phyloP scores from a whole-genome alignment of 2,888 invertebrate genomes.

The Ophonus ardosiacus region DNA sequence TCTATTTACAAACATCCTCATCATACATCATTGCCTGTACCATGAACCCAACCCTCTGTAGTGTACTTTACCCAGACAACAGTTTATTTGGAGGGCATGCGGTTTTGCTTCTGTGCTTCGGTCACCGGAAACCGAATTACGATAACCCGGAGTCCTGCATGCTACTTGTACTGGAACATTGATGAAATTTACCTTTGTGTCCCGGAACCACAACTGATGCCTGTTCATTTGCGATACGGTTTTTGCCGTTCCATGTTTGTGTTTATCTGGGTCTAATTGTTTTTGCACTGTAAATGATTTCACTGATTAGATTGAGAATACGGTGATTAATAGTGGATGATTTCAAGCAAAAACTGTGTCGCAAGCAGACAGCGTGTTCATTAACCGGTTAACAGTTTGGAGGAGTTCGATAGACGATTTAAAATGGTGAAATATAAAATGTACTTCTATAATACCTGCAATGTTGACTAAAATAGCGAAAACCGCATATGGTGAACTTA shows the following conservation, averaged over 20 bases:
- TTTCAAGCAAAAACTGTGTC: not conserved
- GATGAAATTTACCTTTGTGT: constrained; percentile 55
- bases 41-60: not conserved
- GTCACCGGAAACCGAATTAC: constrained; percentile 55
- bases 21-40: not conserved
- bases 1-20: not conserved
- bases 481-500: no score
- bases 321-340: constrained; percentile 3
- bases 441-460: not conserved
- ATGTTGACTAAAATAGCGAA: not conserved
- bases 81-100: constrained; percentile 15
- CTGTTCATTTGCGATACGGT: constrained; percentile 46
- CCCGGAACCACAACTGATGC: not conserved
- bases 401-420: no score
- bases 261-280: constrained; percentile 25
- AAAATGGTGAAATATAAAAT: not conserved
- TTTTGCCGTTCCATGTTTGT: constrained; percentile 24
- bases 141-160: constrained; percentile 23
- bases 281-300: constrained; percentile 18
- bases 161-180: constrained; percentile 38
- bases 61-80: not conserved
- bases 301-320: constrained; percentile 13
- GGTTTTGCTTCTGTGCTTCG: constrained; percentile 28
- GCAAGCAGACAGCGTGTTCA: not conserved
- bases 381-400: not conserved